Conservation (phyloP, 2,888 invertebrate species). For the Graphium colonna region DNA sequence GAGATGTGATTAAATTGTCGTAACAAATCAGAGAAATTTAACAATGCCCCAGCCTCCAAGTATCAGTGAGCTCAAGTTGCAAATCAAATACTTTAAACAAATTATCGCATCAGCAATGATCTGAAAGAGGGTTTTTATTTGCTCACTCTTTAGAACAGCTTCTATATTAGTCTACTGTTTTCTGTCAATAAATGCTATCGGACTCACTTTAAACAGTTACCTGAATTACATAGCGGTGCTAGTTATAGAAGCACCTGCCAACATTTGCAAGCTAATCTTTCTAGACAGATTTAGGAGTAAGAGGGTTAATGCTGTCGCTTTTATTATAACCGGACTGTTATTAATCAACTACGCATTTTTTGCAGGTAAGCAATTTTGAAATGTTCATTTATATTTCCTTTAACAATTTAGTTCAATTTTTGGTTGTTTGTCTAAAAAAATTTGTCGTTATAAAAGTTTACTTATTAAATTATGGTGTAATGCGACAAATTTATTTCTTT, state of each 20-base stretch:
- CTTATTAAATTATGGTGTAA: too few relatives aligned
- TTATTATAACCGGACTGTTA: conserved; percentile 82
- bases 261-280: conserved; percentile 82
- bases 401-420: too few relatives aligned
- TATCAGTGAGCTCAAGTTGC: conserved; percentile 69
- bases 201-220: conserved; percentile 87
- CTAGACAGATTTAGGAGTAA: conserved; percentile 84
- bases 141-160: conserved; percentile 88
- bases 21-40: conserved; percentile 81
- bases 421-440: too few relatives aligned
- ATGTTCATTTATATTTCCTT: conserved; percentile 1
- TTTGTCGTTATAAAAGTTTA: too few relatives aligned
- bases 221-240: conserved; percentile 85
- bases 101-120: conserved; percentile 72
- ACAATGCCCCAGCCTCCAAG: conserved; percentile 72
- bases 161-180: conserved; percentile 91
- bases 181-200: conserved; percentile 87
- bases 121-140: conserved; percentile 81
- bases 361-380: conserved; percentile 68
- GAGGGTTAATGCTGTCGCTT: conserved; percentile 81
- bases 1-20: conserved; percentile 82
- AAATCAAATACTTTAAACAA: conserved; percentile 62
- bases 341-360: conserved; percentile 82
- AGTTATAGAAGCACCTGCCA: conserved; percentile 87
- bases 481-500: background rate